Base-by-base conservation (phyloP, 1,140 invertebrate genomes). In the Lepidurus packardi region DNA sequence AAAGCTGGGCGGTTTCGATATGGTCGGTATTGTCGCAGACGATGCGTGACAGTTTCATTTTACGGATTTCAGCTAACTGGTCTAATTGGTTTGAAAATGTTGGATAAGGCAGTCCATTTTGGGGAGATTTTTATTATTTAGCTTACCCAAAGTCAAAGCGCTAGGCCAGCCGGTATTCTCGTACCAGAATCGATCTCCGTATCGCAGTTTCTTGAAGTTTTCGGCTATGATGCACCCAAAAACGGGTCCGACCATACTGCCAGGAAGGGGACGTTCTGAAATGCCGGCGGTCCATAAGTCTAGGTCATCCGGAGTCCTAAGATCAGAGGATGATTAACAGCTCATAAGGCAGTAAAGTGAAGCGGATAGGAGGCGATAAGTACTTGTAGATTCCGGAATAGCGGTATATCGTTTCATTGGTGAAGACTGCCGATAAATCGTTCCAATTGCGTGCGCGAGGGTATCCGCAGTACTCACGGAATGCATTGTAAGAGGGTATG, bases 1-100 rank as follows among this genome's bases (percentile, higher is more conserved):
- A 95, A 21, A 95, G 88, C 85, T 98, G 97, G 79, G 98, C 92
- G 0, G 93, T 94, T 81, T 94, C 92, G 75, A 97, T 92, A 44
- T 95, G 88, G 84, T 98, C 95, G 1, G 93, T 95, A 83, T 98
- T 99, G 83, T 98, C 95, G 85, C 97, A 99, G 77, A 99, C 93
- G 47, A 99, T 86, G 79, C 94, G 89, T 0, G 96, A 91, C 0
- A 99, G 86, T 81, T 91, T 90, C 0, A 91, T 86, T 85, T 97
- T 97, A 77, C 94, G 89, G 76, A 99, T 91, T 86, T 98, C 95
- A 78, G 90, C 88, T 73, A 99, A 84, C 88, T 99, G 97, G 83
- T 94, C 94, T 65, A 65, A 65, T n/a, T n/a, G 16, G 16, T 10
- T 65, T 65, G 16, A 65, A 65, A 13, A 13, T 0, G 16, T 65